These are phyloP conservation scores for Phthorimaea operculella DNA, from an alignment of 1,140 invertebrate species.

Conservation along the genomic window DNA sequence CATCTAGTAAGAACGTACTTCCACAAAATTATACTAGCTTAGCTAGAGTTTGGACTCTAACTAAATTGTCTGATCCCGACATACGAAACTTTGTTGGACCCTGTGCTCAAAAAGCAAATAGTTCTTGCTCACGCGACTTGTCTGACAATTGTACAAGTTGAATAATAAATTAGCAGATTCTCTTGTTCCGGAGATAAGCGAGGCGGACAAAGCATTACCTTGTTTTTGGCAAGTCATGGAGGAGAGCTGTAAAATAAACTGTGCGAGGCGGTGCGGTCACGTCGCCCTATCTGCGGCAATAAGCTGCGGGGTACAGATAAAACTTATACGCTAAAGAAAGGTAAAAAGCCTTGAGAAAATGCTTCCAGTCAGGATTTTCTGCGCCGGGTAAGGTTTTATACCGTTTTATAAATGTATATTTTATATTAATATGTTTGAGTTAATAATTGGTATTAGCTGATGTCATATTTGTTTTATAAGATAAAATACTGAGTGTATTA, in stretches of 20 bases:
- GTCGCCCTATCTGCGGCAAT: conserved; percentile 1
- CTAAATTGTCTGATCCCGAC: conserved; percentile 12
- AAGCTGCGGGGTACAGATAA: background rate
- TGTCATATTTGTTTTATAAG: no score
- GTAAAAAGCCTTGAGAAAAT: background rate
- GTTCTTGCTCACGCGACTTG: conserved; percentile 24
- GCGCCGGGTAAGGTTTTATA: background rate
- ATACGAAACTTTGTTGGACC: conserved; percentile 19
- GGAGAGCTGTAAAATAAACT: conserved; percentile 20
- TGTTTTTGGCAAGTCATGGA: conserved; percentile 14
- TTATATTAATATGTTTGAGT: no score
- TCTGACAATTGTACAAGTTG: conserved; percentile 34
- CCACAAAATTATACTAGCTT: no score
- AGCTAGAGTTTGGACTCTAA: no score
- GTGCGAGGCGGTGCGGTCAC: conserved; percentile 10
- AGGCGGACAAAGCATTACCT: conserved; percentile 34
- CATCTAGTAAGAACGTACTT: conserved; percentile 1
- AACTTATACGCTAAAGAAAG: background rate
- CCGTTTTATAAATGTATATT: no score
- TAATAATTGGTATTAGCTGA: no score
- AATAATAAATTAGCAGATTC: conserved; percentile 38
- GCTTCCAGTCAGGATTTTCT: background rate
- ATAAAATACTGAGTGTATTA: no score
- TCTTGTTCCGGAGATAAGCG: conserved; percentile 28
- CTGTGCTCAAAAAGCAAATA: conserved; percentile 41